Conservation (phyloP, 2,797 vertebrate species). For the Tadarida brasiliensis region DNA sequence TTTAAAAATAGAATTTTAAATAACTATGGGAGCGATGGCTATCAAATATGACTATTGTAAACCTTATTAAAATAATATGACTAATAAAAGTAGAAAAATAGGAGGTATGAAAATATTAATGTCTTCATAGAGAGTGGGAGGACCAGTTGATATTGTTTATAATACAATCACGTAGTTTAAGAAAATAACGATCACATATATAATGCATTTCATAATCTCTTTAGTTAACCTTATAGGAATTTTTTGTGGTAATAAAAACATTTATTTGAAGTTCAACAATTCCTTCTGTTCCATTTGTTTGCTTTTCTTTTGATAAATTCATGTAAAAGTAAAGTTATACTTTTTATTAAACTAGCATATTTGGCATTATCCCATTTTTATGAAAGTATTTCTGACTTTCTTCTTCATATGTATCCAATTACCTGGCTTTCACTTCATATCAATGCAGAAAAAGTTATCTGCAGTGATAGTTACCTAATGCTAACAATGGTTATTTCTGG, state of each 20-base stretch:
- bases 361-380: conserved; percentile 24
- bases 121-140: not conserved
- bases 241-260: not conserved
- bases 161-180: not conserved
- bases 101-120: not conserved
- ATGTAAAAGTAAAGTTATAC: conserved; percentile 27
- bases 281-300: conserved; percentile 20
- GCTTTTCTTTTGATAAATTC: conserved; percentile 41
- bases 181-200: not conserved
- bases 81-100: not conserved
- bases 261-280: not conserved
- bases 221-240: not conserved
- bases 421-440: not conserved
- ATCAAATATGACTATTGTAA: not conserved
- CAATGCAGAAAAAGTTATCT: not conserved
- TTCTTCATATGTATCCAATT: not conserved
- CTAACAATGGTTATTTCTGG: not conserved
- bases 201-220: not conserved
- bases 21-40: not conserved
- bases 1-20: not conserved
- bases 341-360: conserved; percentile 47
- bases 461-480: not conserved
- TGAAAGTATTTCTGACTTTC: conserved; percentile 47
- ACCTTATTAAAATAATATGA: not conserved
- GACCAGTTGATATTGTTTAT: not conserved